Evolutionary conservation across 2,113 vertebrate species (phyloP).

Genomic region (Chroicocephalus ridibundus): DNA sequence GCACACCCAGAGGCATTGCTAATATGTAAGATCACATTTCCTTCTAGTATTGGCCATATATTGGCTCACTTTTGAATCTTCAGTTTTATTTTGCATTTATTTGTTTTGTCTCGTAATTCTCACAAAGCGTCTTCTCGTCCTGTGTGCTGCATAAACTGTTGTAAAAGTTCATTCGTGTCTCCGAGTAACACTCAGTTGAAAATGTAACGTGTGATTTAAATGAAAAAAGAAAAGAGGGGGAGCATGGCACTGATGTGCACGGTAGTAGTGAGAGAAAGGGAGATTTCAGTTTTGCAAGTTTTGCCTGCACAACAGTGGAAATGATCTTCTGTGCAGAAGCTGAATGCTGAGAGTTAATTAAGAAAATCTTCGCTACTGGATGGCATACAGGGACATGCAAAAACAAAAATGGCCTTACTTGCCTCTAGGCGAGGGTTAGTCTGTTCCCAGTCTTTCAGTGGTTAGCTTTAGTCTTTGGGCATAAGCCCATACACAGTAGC

Average conservation of each 20-base stretch:
- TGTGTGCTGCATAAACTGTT: neutral
- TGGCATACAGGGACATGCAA: neutral
- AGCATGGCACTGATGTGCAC: neutral
- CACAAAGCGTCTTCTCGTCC: neutral
- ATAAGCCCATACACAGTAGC: neutral
- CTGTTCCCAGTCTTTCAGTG: neutral
- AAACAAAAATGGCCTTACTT: neutral
- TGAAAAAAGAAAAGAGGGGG: neutral
- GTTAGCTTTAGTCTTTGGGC: neutral
- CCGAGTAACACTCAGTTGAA: neutral
- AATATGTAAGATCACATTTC: neutral
- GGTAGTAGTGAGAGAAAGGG: neutral
- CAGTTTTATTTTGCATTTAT: neutral
- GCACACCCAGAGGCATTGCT: neutral
- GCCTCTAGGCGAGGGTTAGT: neutral
- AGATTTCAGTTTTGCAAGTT: neutral
- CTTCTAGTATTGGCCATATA: neutral
- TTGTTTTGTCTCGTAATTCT: neutral
- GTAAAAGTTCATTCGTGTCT: neutral
- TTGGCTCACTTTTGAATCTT: neutral
- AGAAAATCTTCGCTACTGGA: neutral
- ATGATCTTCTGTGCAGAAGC: neutral
- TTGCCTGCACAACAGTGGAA: neutral
- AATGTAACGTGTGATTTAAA: neutral
- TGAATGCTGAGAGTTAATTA: conserved; percentile 3